These are phyloP conservation scores for Metalampra italica DNA, from an alignment of 2,888 invertebrate species.

Conservation along the genomic window DNA sequence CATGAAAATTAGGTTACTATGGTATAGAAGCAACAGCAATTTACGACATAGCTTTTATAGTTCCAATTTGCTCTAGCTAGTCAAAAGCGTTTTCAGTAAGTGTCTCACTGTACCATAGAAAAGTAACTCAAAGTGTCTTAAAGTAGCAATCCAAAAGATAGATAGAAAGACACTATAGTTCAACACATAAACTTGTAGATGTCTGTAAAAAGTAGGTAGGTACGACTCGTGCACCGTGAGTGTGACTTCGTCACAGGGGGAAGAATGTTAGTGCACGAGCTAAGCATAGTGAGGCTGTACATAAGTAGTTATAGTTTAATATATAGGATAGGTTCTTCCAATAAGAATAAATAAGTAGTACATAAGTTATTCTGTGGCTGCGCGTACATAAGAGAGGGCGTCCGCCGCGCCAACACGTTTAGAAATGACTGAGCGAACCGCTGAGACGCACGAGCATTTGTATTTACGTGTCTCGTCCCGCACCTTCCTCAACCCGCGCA, in stretches of 20 bases:
- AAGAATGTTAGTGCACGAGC: background rate
- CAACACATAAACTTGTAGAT: background rate
- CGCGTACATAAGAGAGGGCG: too few species aligned
- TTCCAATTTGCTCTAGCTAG: conserved; percentile 1
- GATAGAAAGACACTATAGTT: conserved; percentile 1
- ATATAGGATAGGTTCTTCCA: too few species aligned
- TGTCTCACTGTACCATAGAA: conserved; percentile 1
- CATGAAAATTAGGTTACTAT: background rate
- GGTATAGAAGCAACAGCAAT: conserved; percentile 8
- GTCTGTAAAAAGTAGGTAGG: background rate
- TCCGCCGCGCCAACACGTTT: too few species aligned
- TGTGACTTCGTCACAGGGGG: background rate
- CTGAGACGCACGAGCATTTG: too few species aligned
- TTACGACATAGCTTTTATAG: conserved; percentile 7
- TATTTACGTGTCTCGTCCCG: too few species aligned
- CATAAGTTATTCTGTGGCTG: too few species aligned
- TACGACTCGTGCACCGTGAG: background rate
- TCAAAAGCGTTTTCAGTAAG: background rate
- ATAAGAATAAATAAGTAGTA: too few species aligned
- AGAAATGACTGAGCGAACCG: too few species aligned
- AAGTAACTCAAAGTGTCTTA: too few species aligned
- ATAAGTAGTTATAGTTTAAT: too few species aligned
- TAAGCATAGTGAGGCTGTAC: background rate
- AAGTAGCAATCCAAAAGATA: background rate
- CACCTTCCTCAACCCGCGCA: too few species aligned